Evolutionary conservation across 1,140 invertebrate genomes (phyloP).

Genomic region (Tetragnatha versicolor): DNA sequence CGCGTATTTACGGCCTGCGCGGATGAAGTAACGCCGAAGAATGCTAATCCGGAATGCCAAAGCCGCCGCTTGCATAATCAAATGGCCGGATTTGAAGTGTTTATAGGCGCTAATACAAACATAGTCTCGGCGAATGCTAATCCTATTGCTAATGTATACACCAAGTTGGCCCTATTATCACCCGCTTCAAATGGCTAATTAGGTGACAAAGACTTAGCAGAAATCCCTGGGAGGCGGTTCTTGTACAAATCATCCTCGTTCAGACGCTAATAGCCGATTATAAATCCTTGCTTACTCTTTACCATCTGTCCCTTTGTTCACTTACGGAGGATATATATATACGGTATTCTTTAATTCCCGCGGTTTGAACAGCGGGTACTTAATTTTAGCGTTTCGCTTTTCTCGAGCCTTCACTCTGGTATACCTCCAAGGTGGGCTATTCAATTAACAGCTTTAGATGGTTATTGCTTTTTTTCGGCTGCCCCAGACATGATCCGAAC

Average conservation of each 20-base stretch:
- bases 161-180: constrained; percentile 54
- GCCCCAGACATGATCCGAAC: too few species aligned
- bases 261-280: constrained; percentile 50
- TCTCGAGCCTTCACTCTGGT: background rate
- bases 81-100: constrained; percentile 52
- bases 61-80: constrained; percentile 54
- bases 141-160: constrained; percentile 56
- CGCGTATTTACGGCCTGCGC: too few species aligned
- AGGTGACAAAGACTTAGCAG: constrained; percentile 52
- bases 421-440: background rate
- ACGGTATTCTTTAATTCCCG: too few species aligned
- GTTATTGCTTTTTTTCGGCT: background rate
- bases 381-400: constrained; percentile 25
- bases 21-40: too few species aligned
- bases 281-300: constrained; percentile 47
- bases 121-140: constrained; percentile 51
- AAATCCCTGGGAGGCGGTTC: constrained; percentile 39
- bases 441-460: constrained; percentile 15
- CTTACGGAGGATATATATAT: background rate
- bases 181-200: constrained; percentile 53
- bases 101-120: constrained; percentile 54
- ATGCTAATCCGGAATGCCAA: constrained; percentile 51
- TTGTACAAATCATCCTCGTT: constrained; percentile 49
- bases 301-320: constrained; percentile 52
- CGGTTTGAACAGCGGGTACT: constrained; percentile 8